Base-by-base conservation (phyloP, 2,888 invertebrate genomes). In the Thymelicus sylvestris region DNA sequence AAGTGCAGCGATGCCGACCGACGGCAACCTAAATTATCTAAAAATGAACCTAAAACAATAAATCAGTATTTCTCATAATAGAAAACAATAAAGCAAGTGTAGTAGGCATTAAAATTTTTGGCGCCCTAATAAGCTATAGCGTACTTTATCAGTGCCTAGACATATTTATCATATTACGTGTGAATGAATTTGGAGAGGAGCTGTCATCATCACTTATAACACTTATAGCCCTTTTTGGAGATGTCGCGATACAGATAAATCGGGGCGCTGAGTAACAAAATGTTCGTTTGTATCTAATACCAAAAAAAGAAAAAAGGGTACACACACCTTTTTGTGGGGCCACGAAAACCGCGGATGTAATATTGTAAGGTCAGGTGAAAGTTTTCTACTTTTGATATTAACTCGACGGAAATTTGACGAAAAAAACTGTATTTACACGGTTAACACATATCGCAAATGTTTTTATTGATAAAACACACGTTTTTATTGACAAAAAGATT, bases 201-300 rank as follows among this genome's bases (percentile, higher is more conserved):
- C 85, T 87, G 86, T 86, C 90, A 85, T 83, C 87, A 86, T 86
- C 85, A 81, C 80, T 85, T 85, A 83, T 81, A 85, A 84, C 85
- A 85, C 81, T 81, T 83, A 82, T 83, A 86, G 81, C 84, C 86
- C 80, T 83, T 87, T 82, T 86, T 79, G 73, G 78, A 86, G 89
- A 90, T 89, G 83, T 80, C 81, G 79, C 81, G 78, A 80, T 75
- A 75, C 81, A 78, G 92, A 93, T 92, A 92, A 88, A 83, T 79
- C 80, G 76, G 78, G 76, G 80, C 85, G 85, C 83, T 82, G 84
- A 80, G 84, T 86, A 84, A 93, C 92, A 91, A 92, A 92, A 89
- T 91, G 90, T 89, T 86, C 86, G 85, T 88, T 88, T 90, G 89
- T 90, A 88, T 88, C 87, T 83, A 82, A 85, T 80, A 81, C 79